Evolutionary conservation across 2,113 vertebrate species (phyloP), one percentile per base, ranked within the genome.

Genomic region (Sapayoa aenigma): DNA sequence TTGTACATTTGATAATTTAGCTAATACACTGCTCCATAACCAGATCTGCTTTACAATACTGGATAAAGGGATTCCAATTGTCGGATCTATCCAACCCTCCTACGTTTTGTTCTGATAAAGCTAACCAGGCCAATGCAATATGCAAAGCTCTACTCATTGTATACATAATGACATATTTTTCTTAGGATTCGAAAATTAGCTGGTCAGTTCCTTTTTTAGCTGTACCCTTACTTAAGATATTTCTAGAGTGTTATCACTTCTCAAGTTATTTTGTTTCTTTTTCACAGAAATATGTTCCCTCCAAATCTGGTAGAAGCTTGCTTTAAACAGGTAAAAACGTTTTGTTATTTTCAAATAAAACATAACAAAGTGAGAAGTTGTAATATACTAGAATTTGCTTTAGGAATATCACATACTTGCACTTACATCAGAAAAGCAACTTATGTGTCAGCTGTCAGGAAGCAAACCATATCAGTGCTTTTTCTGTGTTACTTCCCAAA

Each of bases 231-330:
- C 47, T 67, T 65, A 66, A 94, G 20, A 6, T 39, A 60, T 46
- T 50, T 25, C 10, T 66, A 42, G 2, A 13, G 0, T 58, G 27
- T 49, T 91, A 68, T 22, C 56, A 52, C 14, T 92, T 93, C 78
- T 96, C 12, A 92, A 71, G 31, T 60, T 56, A 52, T 50, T 55
- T 95, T 65, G 37, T 84, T 97, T 98, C 50, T 96, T 78, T 97
- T 98, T 97, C 97, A 62, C 98, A 99, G 99, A 97, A 99, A 99
- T 79, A 99, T 99, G 99, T 99, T 99, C 97, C 99, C 99, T 96
- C 99, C 99, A 60, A 99, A 99, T 94, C 93, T 99, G 93, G 99
- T 99, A 72, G 99, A 99, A 98, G 99, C 99, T 82, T 99, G 99
- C 97, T 99, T 99, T 95, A 99, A 99, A 98, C 99, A 99, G 99